These are phyloP conservation scores for Galerucella nymphaeae DNA, from an alignment of 2,888 invertebrate species.

Conservation along the genomic window DNA sequence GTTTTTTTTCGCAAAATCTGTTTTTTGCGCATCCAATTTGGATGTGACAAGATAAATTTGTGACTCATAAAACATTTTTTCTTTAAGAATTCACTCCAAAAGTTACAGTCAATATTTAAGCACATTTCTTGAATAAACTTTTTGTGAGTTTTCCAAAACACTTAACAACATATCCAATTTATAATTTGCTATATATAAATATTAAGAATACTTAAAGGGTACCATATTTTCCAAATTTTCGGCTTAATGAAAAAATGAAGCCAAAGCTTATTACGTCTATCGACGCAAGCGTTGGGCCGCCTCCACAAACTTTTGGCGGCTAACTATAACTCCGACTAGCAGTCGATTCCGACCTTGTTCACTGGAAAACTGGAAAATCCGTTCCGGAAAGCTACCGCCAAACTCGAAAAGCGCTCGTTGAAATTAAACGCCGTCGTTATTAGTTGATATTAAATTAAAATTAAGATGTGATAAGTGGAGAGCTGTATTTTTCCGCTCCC, in stretches of 20 bases:
- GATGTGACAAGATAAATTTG: too few relatives aligned
- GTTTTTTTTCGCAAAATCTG: too few relatives aligned
- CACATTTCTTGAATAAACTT: too few relatives aligned
- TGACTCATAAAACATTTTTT: too few relatives aligned
- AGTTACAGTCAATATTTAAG: too few relatives aligned
- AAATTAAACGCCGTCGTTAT: background rate
- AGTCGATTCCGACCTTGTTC: conserved; percentile 39
- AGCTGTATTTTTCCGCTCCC: conserved; percentile 9
- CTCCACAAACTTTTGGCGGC: conserved; percentile 43
- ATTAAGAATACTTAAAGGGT: too few relatives aligned
- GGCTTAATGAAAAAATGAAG: conserved; percentile 18
- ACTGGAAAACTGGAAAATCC: conserved; percentile 36
- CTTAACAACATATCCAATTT: too few relatives aligned
- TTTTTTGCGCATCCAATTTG: too few relatives aligned
- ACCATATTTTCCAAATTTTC: too few relatives aligned
- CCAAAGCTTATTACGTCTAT: conserved; percentile 20
- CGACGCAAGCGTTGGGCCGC: conserved; percentile 42
- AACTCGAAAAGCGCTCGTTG: conserved; percentile 24
- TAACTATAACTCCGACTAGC: conserved; percentile 38
- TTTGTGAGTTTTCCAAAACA: too few relatives aligned
- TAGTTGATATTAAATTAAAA: background rate
- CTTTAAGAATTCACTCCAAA: too few relatives aligned
- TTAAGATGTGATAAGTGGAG: conserved; percentile 24
- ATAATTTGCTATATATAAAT: too few relatives aligned
- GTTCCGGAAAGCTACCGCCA: conserved; percentile 20